phyloP scores from a whole-genome alignment of 2,888 invertebrate genomes.

The Oscheius sp. region DNA sequence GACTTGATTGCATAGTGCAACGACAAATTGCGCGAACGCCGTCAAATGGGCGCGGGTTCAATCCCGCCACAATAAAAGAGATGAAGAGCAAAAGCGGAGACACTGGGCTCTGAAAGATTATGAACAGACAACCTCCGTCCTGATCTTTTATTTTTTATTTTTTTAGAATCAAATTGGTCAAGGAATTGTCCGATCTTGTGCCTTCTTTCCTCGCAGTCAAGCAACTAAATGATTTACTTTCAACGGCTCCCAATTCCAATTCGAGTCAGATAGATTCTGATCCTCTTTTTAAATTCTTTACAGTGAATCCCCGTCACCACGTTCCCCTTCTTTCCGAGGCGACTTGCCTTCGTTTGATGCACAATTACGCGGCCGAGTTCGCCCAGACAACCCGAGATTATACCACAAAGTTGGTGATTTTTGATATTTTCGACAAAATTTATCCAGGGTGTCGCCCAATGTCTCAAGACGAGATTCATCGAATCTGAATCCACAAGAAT shows the following conservation, averaged over 20 bases:
- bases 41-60: conserved; percentile 36
- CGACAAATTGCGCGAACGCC: neutral
- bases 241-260: conserved; percentile 54
- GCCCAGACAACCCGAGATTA: conserved; percentile 73
- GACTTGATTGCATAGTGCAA: conserved; percentile 6
- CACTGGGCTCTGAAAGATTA: conserved; percentile 58
- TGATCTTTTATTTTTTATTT: conserved; percentile 41
- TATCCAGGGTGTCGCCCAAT: conserved; percentile 76
- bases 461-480: conserved; percentile 77
- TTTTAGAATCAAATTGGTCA: conserved; percentile 70
- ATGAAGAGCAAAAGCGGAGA: conserved; percentile 54
- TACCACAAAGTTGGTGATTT: conserved; percentile 42
- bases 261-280: conserved; percentile 41
- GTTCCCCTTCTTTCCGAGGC: conserved; percentile 64
- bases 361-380: conserved; percentile 74
- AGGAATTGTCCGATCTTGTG: conserved; percentile 76
- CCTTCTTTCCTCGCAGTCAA: conserved; percentile 73
- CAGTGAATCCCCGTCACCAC: conserved; percentile 59
- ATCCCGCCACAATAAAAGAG: conserved; percentile 37
- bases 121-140: conserved; percentile 53
- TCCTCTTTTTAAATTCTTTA: neutral
- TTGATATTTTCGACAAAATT: conserved; percentile 13
- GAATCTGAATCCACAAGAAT: conserved; percentile 77
- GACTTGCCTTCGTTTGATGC: conserved; percentile 72
- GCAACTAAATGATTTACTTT: conserved; percentile 64